Percentiles rank a stretch among this genome's conserved stretches.
These are phyloP conservation scores for Thermophis baileyi DNA, from an alignment of 2,113 vertebrate genomes.

Conservation along the genomic window DNA sequence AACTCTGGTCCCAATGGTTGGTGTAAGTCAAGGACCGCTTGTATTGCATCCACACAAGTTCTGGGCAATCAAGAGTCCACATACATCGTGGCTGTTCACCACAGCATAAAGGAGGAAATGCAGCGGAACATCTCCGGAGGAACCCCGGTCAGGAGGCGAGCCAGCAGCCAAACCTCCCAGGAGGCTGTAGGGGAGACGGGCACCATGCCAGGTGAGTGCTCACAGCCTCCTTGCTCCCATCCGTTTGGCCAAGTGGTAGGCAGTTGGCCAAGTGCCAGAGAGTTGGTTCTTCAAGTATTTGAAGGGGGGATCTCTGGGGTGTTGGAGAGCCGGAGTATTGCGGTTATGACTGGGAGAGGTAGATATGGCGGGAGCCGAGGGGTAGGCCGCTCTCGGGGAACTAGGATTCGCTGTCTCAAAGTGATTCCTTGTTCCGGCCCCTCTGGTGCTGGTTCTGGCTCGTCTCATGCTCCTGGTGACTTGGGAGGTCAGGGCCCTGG, in stretches of 20 bases:
- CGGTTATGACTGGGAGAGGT: no score
- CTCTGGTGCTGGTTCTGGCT: no score
- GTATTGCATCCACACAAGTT: background rate
- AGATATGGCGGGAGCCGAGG: no score
- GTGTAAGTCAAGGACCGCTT: no score
- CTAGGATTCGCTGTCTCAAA: no score
- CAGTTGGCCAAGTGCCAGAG: background rate
- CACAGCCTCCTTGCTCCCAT: rapidly evolving
- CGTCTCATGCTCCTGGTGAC: no score
- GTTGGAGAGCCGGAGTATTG: no score
- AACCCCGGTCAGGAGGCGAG: constrained; percentile 83
- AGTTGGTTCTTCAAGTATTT: background rate
- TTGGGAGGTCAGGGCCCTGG: no score
- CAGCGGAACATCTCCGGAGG: constrained; percentile 76
- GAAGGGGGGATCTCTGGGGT: no score
- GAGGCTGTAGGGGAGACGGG: constrained; percentile 69
- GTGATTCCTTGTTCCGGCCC: no score
- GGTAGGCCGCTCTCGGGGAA: no score
- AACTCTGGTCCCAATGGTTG: background rate
- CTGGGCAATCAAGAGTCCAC: background rate
- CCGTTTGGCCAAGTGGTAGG: background rate
- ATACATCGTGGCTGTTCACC: constrained; percentile 90
- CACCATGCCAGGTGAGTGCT: constrained; percentile 81
- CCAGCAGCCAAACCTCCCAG: constrained; percentile 82
- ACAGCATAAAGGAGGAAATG: constrained; percentile 93